Percentiles rank a stretch among this genome's conserved stretches.
Evolutionary conservation across 2,888 invertebrate species (phyloP).

Genomic region (Diplazon laetatorius): DNA sequence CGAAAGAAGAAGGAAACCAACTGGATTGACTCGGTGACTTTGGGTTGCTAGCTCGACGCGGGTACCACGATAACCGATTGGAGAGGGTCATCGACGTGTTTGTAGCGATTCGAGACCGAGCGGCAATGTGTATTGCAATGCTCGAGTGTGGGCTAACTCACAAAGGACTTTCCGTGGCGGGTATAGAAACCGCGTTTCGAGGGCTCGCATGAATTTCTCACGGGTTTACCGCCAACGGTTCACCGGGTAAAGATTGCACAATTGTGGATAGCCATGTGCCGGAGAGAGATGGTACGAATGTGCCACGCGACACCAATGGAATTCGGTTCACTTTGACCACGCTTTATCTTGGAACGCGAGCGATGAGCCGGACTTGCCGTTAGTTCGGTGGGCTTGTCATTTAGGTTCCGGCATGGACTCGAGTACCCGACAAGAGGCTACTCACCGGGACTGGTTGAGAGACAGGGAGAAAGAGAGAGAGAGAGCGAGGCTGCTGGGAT

Average conservation of each 20-base stretch:
- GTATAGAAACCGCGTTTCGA: neutral
- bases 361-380: conserved; percentile 3
- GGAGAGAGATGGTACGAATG: conserved; percentile 5
- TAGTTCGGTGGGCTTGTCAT: conserved; percentile 15
- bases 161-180: conserved; percentile 6
- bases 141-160: neutral
- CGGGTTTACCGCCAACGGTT: neutral
- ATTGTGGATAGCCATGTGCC: neutral
- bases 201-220: conserved; percentile 51
- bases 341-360: conserved; percentile 53
- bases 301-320: conserved; percentile 47
- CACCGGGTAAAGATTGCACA: neutral
- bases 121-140: neutral
- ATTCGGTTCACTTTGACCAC: conserved; percentile 54
- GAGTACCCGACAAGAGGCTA: conserved; percentile 48
- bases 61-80: conserved; percentile 26
- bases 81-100: conserved; percentile 8
- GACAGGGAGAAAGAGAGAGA: too few species aligned
- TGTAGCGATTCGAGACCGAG: neutral
- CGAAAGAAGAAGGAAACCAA: too few species aligned
- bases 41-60: too few species aligned
- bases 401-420: conserved; percentile 29
- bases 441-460: conserved; percentile 40
- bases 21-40: too few species aligned
- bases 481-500: conserved; percentile 50